Evolutionary conservation across 2,888 invertebrate species (phyloP).

Genomic region (Drepanosiphum platanoidis): DNA sequence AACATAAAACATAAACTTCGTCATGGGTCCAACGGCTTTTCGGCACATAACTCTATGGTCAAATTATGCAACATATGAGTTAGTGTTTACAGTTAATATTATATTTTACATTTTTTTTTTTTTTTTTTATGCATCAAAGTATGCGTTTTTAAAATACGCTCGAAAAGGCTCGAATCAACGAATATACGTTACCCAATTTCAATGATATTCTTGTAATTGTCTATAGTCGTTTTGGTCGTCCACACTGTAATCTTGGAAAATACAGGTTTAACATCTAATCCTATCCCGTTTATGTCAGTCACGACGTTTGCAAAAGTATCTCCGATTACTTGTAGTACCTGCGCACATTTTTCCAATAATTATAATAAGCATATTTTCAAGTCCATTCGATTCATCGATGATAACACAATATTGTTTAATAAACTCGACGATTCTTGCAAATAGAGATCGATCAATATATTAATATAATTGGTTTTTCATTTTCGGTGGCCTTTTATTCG

Average conservation of each 20-base stretch:
- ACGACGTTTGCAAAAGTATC: conserved; percentile 22
- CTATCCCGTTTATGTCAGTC: conserved; percentile 43
- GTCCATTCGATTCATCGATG: no score
- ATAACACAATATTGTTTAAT: no score
- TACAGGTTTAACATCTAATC: conserved; percentile 24
- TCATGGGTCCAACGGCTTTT: background rate
- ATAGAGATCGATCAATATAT: no score
- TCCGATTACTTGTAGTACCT: conserved; percentile 36
- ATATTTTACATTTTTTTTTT: background rate
- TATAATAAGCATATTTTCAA: background rate
- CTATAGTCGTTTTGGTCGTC: conserved; percentile 29
- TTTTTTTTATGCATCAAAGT: background rate
- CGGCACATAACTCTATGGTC: conserved; percentile 5
- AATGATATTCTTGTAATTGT: conserved; percentile 33
- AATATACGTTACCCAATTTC: conserved; percentile 36
- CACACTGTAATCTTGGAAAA: conserved; percentile 47
- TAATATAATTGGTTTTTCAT: no score
- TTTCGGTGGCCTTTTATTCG: no score
- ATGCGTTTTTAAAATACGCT: no score
- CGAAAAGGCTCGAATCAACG: background rate
- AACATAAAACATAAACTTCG: conserved; percentile 18
- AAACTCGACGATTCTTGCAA: no score
- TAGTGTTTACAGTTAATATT: background rate
- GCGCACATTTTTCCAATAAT: background rate
- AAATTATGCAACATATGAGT: background rate